Evolutionary conservation across 2,888 invertebrate species (phyloP).

Genomic region (Rhorus exstirpatorius): DNA sequence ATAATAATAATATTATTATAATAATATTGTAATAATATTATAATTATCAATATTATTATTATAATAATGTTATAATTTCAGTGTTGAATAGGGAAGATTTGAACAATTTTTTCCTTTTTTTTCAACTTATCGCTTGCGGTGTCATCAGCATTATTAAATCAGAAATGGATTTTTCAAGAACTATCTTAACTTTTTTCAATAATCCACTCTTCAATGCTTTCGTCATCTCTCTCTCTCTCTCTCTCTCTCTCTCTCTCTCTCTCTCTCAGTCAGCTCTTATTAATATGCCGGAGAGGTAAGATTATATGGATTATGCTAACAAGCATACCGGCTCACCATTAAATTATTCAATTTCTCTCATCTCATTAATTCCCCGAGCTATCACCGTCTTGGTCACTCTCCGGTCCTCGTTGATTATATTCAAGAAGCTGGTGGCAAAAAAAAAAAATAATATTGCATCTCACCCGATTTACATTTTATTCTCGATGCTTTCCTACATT

Average conservation of each 20-base stretch:
- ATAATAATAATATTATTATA: too few species aligned
- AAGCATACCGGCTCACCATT: conserved; percentile 23
- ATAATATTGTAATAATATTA: too few species aligned
- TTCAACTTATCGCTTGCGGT: not conserved
- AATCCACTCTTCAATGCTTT: not conserved
- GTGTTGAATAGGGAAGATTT: not conserved
- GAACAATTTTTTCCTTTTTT: not conserved
- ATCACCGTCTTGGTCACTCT: not conserved
- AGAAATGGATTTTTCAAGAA: conserved; percentile 12
- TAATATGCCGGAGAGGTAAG: conserved; percentile 11
- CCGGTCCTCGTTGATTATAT: conserved; percentile 1
- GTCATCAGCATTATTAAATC: not conserved
- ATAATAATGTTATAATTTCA: too few species aligned
- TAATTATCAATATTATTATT: too few species aligned
- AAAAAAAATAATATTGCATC: conserved; percentile 9
- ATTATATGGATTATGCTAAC: conserved; percentile 57
- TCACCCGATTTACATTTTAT: conserved; percentile 3
- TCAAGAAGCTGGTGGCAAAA: conserved; percentile 1
- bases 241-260: not conserved
- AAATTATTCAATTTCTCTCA: conserved; percentile 54
- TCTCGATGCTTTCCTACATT: too few species aligned
- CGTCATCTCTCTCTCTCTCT: not conserved
- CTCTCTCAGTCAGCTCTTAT: conserved; percentile 4
- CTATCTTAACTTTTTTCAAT: conserved; percentile 1
- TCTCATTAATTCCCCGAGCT: conserved; percentile 47